Conservation (phyloP, 2,797 vertebrate species). For the Yasuhikotakia modesta region DNA sequence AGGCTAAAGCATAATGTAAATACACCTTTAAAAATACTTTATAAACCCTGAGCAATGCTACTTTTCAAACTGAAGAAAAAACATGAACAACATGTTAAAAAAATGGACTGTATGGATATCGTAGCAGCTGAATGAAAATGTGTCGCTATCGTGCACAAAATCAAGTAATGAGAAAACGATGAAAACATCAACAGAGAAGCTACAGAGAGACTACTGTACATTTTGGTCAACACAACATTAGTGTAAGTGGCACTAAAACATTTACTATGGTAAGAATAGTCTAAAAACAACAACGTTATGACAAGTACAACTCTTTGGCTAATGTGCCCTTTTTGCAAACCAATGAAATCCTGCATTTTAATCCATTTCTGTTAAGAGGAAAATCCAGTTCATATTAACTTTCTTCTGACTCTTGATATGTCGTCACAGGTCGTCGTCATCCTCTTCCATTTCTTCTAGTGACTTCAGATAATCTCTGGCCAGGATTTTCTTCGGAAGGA, state of each 20-base stretch:
- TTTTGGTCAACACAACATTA: constrained; percentile 11
- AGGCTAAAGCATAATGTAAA: constrained; percentile 25
- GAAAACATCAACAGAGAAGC: neutral
- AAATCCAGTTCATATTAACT: constrained; percentile 32
- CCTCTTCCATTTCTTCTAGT: constrained; percentile 83
- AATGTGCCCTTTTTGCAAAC: constrained; percentile 1
- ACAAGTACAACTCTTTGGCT: constrained; percentile 20
- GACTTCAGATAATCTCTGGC: constrained; percentile 91
- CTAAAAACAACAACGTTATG: neutral
- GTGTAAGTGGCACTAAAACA: constrained; percentile 12
- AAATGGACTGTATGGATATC: neutral
- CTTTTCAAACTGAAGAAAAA: neutral
- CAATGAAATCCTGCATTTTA: constrained; percentile 4
- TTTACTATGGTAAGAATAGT: neutral
- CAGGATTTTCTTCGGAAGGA: constrained; percentile 97
- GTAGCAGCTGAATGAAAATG: neutral
- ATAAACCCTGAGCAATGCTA: constrained; percentile 36
- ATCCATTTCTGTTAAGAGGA: constrained; percentile 21
- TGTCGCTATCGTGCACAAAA: no score
- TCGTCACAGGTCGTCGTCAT: constrained; percentile 69
- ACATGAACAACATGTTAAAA: constrained; percentile 7
- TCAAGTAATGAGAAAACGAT: neutral
- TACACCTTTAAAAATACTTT: neutral
- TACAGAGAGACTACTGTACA: neutral
- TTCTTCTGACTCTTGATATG: constrained; percentile 13